Base-by-base conservation (phyloP, 2,797 vertebrate species). In the Danio tinwini region DNA sequence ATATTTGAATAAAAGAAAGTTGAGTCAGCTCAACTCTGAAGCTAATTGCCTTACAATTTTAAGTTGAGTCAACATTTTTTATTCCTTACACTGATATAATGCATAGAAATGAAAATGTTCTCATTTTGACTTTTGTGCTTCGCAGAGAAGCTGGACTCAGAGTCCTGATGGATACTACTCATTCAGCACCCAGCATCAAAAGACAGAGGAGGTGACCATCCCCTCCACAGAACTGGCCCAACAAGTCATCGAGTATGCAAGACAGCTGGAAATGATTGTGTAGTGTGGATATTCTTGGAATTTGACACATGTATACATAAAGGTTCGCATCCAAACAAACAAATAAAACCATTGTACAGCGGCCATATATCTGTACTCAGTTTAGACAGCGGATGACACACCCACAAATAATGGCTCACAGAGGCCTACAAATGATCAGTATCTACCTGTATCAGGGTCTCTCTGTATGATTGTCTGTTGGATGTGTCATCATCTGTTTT, bases 221-320 rank as follows among this genome's bases (percentile, higher is more conserved):
- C 97, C 97, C 12, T 97, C 97, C 4, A 96, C 95, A 0, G 96
- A 99, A 82, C 82, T 99, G 91, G 96, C 97, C 84, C 92, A 95
- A 79, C 97, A 98, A 89, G 96, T 99, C 90, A 98, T 99, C 21
- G 97, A 98, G 86, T 98, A 97, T 14, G 97, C 97, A 64, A 93
- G 96, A 83, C 97, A 98, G 90, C 93, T 98, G 88, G 97, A 99
- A 89, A 98, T 98, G 97, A 98, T 98, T 79, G 97, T 98, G 88
- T 98, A 95, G 92, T 78, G 82, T 75, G 85, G 86, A 81, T 64
- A 81, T 45, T 56, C 76, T 55, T 81, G 37, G 81, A 61, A 74
- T 44, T 80, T 73, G 82, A 84, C 39, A 81, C 45, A 71, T 70
- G 71, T 87, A 55, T 80, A 47, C 21, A 44, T 39, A 37, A 58